Evolutionary conservation across 2,797 vertebrate species (phyloP), one percentile per base, ranked within the genome.

Genomic region (Acrossocheilus wenchowensis): DNA sequence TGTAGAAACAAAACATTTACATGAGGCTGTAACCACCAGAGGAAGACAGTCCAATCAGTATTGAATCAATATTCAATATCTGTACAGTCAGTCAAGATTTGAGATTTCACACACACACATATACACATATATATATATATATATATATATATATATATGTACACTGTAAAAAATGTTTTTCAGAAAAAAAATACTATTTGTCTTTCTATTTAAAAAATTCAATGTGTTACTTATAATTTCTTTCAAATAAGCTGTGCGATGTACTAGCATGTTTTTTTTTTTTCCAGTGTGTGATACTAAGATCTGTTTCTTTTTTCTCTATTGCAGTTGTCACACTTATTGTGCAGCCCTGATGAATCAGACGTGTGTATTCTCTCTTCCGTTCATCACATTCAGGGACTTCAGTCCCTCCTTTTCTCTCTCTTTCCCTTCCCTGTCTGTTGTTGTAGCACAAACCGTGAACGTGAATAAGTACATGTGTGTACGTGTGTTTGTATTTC

Each of bases 401-500:
- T 36, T 89, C 89, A 87, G 86, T 45, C 86, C 92, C 89, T 88
- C 87, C 73, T 86, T 89, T 87, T 78, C 86, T 72, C 60, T 34
- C 87, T 89, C 86, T 69, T 36, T 72, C 57, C 89, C 71, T 92
- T 82, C 89, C 91, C 88, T 96, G 96, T 96, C 95, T 97, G 97
- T 96, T 91, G 96, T 96, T 97, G 97, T 98, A 94, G 94, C 93
- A 83, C 93, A 93, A 89, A 85, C 87, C 78, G 88, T 90, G 88
- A 87, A 88, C 69, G 90, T 91, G 85, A 88, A 81, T 84, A 87
- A 85, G 89, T 91, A 90, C 48, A 77, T 57, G 89, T 48, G 93
- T 95, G 94, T 93, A 93, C 87, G 93, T 96, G 92, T 93, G 95
- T 93, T 92, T 93, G 96, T 96, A 96, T 95, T 95, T 98, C 95